These are phyloP conservation scores for Eupithecia pulchellata DNA, from an alignment of 2,888 invertebrate genomes.

Conservation along the genomic window DNA sequence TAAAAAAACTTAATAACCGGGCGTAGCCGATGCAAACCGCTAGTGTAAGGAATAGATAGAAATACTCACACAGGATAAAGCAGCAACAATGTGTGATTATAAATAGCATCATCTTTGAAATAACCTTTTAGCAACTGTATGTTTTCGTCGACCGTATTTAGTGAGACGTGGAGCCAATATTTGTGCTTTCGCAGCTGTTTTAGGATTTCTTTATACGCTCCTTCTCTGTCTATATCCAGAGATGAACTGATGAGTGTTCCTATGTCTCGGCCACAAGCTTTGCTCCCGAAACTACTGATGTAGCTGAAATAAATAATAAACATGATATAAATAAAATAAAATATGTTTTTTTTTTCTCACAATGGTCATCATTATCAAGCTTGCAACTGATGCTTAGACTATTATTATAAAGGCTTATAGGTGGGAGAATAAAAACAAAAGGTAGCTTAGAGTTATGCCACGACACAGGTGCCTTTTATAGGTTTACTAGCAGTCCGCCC, in stretches of 20 bases:
- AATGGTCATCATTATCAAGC: no score
- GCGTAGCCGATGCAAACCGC: no score
- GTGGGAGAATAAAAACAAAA: no score
- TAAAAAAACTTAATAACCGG: no score
- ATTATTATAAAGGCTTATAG: no score
- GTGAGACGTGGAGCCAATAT: slow-evolving; percentile 87
- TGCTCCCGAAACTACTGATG: slow-evolving; percentile 84
- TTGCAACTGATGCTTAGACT: no score
- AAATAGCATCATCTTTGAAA: slow-evolving; percentile 84
- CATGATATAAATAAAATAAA: no score
- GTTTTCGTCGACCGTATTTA: slow-evolving; percentile 85
- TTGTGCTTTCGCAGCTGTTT: slow-evolving; percentile 84
- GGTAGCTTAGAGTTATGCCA: no score
- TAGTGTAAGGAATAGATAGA: background rate
- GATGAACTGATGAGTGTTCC: slow-evolving; percentile 66
- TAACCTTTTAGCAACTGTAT: slow-evolving; percentile 81
- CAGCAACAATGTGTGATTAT: slow-evolving; percentile 86
- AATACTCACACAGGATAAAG: slow-evolving; percentile 88
- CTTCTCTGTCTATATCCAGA: slow-evolving; percentile 44
- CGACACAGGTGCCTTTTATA: no score
- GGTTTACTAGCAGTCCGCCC: no score
- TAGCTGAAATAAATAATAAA: slow-evolving; percentile 66
- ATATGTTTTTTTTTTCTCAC: no score
- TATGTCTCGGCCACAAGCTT: slow-evolving; percentile 73
- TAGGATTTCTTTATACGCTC: slow-evolving; percentile 47